Percentiles rank a stretch among this genome's conserved stretches.
Evolutionary conservation across 2,888 invertebrate genomes (phyloP).

Genomic region (Ariolimax columbianus): DNA sequence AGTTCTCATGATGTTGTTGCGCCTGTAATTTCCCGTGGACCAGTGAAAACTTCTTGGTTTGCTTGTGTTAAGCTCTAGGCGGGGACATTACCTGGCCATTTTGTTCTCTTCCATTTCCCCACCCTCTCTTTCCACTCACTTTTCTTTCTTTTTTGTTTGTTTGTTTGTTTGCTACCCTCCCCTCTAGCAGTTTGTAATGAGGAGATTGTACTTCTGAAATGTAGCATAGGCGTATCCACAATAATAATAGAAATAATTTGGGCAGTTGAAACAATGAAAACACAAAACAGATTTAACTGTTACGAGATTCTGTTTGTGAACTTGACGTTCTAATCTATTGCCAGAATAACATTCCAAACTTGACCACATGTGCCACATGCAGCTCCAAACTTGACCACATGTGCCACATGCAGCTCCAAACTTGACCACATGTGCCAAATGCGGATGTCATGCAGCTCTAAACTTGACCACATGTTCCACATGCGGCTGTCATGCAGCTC

Average conservation of each 20-base stretch:
- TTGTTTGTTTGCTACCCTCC: not conserved
- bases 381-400: no score
- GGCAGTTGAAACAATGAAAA: no score
- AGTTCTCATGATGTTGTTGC: conserved; percentile 8
- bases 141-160: not conserved
- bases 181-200: not conserved
- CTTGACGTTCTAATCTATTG: no score
- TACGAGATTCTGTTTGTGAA: no score
- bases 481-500: no score
- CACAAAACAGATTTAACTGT: no score
- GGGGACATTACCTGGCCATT: conserved; percentile 7
- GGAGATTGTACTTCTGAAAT: not conserved
- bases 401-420: no score
- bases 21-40: conserved; percentile 39
- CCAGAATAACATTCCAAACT: no score
- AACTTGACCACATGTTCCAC: no score
- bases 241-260: not conserved
- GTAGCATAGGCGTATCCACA: not conserved
- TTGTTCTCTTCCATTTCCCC: not conserved
- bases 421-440: no score
- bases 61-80: conserved; percentile 19
- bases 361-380: no score
- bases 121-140: not conserved
- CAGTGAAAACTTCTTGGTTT: conserved; percentile 20
- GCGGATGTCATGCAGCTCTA: no score